Evolutionary conservation across 1,140 invertebrate genomes (phyloP).

Genomic region (Aricia agestis): DNA sequence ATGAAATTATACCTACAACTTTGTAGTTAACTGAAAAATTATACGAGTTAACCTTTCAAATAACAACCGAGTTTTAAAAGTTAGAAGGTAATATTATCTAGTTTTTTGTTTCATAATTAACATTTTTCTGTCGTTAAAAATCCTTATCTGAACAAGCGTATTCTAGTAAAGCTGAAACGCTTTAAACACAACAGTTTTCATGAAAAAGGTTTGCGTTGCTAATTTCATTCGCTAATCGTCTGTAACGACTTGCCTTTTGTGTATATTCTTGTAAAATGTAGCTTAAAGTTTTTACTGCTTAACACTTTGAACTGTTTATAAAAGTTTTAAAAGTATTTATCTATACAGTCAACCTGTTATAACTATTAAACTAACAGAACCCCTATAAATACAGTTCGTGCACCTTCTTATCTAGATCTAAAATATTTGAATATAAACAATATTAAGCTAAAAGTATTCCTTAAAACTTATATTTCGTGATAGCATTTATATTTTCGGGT

Average conservation of each 20-base stretch:
- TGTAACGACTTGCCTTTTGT: constrained; percentile 5
- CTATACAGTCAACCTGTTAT: not conserved
- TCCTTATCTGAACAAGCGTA: not conserved
- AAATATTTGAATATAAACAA: no score
- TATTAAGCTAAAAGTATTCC: no score
- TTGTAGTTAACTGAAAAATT: no score
- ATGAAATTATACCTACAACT: no score
- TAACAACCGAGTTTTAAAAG: not conserved
- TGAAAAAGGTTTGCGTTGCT: not conserved
- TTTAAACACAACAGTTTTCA: not conserved
- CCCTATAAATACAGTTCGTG: no score
- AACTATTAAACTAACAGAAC: not conserved
- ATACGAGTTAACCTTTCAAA: no score
- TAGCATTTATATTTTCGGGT: not conserved
- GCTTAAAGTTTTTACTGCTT: not conserved
- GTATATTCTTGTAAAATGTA: not conserved
- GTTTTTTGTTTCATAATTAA: not conserved
- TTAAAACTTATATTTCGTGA: no score
- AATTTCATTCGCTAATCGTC: constrained; percentile 10
- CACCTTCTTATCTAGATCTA: no score
- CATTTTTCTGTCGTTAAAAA: not conserved
- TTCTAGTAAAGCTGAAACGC: not conserved
- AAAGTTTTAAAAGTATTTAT: not conserved
- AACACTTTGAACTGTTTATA: not conserved
- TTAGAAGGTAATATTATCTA: not conserved